Conservation (phyloP, 2,797 vertebrate genomes). For the Ispidina lecontei region DNA sequence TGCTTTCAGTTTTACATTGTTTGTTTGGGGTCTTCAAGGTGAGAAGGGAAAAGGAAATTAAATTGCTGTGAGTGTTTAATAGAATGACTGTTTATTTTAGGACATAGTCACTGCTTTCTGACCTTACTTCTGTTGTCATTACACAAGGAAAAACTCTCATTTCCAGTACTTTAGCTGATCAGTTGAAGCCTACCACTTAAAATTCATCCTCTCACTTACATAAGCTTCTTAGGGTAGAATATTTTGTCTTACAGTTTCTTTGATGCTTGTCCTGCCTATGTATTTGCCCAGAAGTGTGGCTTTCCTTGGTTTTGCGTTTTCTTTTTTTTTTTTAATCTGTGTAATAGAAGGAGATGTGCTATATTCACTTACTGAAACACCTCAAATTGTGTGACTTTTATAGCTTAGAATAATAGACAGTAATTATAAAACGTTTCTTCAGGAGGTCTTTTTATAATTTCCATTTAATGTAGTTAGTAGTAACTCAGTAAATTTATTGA, state of each 20-base stretch:
- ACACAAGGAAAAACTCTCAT: neutral
- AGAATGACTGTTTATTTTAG: neutral
- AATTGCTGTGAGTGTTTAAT: neutral
- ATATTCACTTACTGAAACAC: neutral
- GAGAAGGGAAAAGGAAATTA: neutral
- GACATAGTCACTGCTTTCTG: neutral
- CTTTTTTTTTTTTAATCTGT: neutral
- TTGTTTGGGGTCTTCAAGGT: neutral
- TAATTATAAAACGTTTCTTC: neutral
- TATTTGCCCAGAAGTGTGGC: neutral
- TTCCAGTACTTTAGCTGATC: neutral
- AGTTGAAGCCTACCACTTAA: neutral
- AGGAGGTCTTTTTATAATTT: neutral
- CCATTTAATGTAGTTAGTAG: neutral
- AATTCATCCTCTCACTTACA: neutral
- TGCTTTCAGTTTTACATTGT: neutral
- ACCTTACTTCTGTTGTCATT: neutral
- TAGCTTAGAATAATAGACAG: neutral
- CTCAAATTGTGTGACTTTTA: neutral
- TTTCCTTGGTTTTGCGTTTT: neutral
- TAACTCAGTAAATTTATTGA: neutral
- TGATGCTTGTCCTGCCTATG: neutral
- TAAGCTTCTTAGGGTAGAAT: neutral
- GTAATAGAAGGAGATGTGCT: neutral
- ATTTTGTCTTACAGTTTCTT: neutral